Evolutionary conservation across 2,797 vertebrate species (phyloP).

Genomic region (Crotalus adamanteus): DNA sequence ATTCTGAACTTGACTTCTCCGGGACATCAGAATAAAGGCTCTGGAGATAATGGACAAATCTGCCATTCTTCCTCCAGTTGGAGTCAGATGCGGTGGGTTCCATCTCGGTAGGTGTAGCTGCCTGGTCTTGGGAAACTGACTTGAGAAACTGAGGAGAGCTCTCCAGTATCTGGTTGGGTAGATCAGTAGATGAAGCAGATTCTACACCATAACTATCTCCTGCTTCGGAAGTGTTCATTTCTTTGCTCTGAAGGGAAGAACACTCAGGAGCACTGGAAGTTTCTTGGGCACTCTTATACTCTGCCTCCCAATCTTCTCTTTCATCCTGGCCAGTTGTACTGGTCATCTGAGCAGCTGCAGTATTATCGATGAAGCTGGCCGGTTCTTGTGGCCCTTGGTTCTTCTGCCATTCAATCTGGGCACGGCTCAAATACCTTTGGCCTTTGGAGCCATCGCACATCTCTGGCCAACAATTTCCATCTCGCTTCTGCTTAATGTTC

Average conservation of each 20-base stretch:
- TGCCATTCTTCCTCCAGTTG: background rate
- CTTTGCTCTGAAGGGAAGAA: background rate
- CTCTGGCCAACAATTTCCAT: background rate
- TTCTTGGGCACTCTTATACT: background rate
- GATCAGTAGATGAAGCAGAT: background rate
- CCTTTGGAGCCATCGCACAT: background rate
- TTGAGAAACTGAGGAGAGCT: background rate
- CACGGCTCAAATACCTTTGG: background rate
- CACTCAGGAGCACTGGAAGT: background rate
- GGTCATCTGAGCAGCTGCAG: background rate
- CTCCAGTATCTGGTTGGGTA: too few relatives aligned
- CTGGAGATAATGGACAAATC: background rate
- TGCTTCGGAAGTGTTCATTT: background rate
- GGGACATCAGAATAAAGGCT: background rate
- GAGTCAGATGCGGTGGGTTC: background rate
- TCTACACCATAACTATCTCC: background rate
- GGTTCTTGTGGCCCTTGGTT: background rate
- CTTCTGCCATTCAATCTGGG: background rate
- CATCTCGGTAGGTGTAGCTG: background rate
- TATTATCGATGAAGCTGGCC: background rate
- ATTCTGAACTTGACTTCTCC: background rate
- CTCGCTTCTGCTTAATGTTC: constrained; percentile 6
- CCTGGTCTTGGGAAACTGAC: background rate
- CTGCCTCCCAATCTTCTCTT: constrained; percentile 29
- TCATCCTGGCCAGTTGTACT: background rate